Percentiles rank a stretch among this genome's conserved stretches.
phyloP scores from a whole-genome alignment of 2,113 vertebrate genomes.

The Cepphus grylle region DNA sequence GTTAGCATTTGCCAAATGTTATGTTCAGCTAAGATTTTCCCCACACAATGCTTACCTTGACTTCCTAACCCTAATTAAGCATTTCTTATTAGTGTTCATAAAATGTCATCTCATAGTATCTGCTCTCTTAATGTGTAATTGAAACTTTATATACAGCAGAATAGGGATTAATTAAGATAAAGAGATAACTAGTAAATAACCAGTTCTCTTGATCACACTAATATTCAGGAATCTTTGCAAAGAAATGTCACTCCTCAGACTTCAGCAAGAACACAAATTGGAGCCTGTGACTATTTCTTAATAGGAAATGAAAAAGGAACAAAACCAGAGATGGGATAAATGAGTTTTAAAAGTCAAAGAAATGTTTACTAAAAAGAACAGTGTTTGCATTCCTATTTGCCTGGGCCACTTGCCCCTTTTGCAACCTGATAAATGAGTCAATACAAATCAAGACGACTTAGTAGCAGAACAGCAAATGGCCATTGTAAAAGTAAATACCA shows the following conservation, averaged over 20 bases:
- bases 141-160: not conserved
- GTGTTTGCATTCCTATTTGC: not conserved
- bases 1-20: not conserved
- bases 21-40: not conserved
- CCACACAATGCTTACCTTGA: not conserved
- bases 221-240: not conserved
- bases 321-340: not conserved
- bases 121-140: not conserved
- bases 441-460: conserved; percentile 9
- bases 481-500: conserved; percentile 41
- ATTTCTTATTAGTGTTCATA: not conserved
- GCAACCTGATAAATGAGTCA: conserved; percentile 18
- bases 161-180: not conserved
- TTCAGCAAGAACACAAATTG: not conserved
- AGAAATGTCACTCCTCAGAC: not conserved
- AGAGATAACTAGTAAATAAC: not conserved
- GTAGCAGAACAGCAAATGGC: conserved; percentile 43
- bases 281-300: not conserved
- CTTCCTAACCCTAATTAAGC: not conserved
- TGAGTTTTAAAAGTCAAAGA: not conserved
- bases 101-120: not conserved
- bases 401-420: not conserved
- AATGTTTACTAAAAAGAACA: not conserved
- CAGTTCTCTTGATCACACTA: not conserved
- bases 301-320: not conserved